Conservation (phyloP, 1,140 invertebrate genomes). For the Mercenaria mercenaria region DNA sequence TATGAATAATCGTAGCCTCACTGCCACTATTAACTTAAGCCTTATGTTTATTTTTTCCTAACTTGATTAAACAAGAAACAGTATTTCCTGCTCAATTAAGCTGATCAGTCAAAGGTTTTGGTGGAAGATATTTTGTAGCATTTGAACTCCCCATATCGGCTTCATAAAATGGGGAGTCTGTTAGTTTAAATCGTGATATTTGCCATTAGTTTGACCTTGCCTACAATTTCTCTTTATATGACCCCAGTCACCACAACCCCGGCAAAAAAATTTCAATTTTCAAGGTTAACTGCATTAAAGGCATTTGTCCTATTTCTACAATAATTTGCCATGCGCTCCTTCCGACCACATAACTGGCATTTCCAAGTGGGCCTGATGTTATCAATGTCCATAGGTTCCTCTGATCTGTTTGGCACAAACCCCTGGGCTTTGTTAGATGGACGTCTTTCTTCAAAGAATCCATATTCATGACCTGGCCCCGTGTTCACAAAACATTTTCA, state of each 20-base stretch:
- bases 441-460: no score
- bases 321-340: background rate
- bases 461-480: background rate
- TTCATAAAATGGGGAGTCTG: background rate
- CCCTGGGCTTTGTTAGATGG: no score
- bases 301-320: background rate
- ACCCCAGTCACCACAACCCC: background rate
- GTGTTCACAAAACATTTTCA: no score
- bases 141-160: background rate
- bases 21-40: background rate
- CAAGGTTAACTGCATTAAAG: background rate
- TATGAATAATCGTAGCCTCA: background rate
- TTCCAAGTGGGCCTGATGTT: background rate
- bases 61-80: background rate
- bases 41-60: background rate
- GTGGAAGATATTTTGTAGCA: background rate
- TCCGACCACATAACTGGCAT: background rate
- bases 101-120: background rate
- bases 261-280: no score
- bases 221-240: background rate
- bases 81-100: background rate
- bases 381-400: conserved; percentile 24
- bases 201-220: background rate
- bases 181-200: conserved; percentile 3
- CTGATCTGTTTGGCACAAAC: background rate